Evolutionary conservation across 1,140 invertebrate species (phyloP), one percentile per base, ranked within the genome.

Genomic region (Alviniconcha marisindica): DNA sequence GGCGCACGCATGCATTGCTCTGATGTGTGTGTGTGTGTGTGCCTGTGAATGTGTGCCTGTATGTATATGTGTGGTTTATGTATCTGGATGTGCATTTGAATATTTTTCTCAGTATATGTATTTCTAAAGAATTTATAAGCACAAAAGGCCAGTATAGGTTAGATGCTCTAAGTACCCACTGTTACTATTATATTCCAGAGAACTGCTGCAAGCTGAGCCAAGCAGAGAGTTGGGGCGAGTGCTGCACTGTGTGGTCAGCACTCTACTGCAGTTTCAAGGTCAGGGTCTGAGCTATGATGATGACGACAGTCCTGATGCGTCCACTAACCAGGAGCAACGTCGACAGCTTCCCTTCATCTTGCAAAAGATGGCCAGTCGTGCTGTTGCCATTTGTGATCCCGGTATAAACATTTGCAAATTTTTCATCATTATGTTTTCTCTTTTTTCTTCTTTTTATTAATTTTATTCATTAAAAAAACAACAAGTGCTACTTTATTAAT

Each of bases 381-480:
- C 90, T 54, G n/a, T 89, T 3, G 86, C 84, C 24, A 69, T 88
- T 21, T 90, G 90, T 80, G 69, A 80, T 56, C 77, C 87, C 85
- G 84, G 88, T 89, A 44, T 74, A 48, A n/a, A 18, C n/a, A n/a
- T n/a, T n/a, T n/a, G n/a, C n/a, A n/a, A n/a, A n/a, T 28, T 31
- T 48, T 7, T 77, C 76, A 79, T 56, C 36, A 79, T 28, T n/a
- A 12, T 4, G 60, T 63, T n/a, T 63, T 31, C 21, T 63, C 21
- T 63, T n/a, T 63, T 63, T 24, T 63, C 7, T n/a, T 48, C 5
- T 48, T 5, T 10, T 48, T 10, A 48, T 48, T 10, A 48, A 48
- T 18, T 48, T 48, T 48, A n/a, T n/a, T n/a, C n/a, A n/a, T n/a
- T n/a, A n/a, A n/a, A n/a, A n/a, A n/a, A n/a, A n/a, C n/a, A n/a